phyloP scores from a whole-genome alignment of 2,888 invertebrate genomes.

The Idaea biselata region DNA sequence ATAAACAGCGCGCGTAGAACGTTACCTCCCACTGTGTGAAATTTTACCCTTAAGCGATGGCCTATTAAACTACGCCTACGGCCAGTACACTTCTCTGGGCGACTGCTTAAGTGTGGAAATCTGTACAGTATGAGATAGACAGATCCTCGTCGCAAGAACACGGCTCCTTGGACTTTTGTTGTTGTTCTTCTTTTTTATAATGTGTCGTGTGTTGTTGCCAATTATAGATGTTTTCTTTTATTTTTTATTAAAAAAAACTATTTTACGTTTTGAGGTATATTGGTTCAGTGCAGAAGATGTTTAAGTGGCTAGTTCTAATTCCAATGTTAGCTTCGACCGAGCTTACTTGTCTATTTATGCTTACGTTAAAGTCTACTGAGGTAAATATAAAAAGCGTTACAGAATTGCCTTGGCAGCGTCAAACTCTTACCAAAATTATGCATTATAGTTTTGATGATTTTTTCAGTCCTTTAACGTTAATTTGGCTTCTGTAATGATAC shows the following conservation, averaged over 20 bases:
- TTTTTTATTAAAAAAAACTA: no score
- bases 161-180: no score
- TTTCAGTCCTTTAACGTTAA: slow-evolving; percentile 51
- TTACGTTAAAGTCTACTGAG: slow-evolving; percentile 46
- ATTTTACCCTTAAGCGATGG: no score
- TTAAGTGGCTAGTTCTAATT: slow-evolving; percentile 52
- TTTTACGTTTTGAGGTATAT: slow-evolving; percentile 44
- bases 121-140: no score
- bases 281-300: slow-evolving; percentile 42
- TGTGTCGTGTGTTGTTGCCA: no score
- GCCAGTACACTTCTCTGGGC: slow-evolving; percentile 10
- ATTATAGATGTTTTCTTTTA: no score
- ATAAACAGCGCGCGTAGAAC: no score
- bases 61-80: not conserved
- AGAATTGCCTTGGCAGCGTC: not conserved
- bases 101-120: no score
- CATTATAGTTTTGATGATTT: slow-evolving; percentile 16
- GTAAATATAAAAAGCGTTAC: slow-evolving; percentile 30
- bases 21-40: not conserved
- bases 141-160: no score
- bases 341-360: slow-evolving; percentile 44
- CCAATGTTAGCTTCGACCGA: slow-evolving; percentile 44
- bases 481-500: slow-evolving; percentile 49
- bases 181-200: no score
- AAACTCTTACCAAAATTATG: not conserved